Base-by-base conservation (phyloP, 2,797 vertebrate species). In the Poecilia wingei region DNA sequence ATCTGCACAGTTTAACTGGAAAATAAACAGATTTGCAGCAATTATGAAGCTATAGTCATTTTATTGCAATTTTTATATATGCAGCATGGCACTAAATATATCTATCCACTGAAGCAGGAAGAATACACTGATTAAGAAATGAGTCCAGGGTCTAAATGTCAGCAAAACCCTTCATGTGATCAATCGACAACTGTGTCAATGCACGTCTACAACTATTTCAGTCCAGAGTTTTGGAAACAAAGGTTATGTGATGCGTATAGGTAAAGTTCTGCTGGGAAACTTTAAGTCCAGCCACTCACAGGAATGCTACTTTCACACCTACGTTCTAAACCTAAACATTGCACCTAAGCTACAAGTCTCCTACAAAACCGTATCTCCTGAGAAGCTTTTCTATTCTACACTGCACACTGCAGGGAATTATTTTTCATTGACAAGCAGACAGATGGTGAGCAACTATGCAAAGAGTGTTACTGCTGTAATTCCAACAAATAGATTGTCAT, bases 271-370 rank as follows among this genome's bases (percentile, higher is more conserved):
- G 41, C 20, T 41, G 36, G 36, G 64, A 41, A 68, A 68, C 20
- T 3, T 68, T 12, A 16, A 33, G 18, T 68, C 64, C 64, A 68
- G 20, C 10, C 41, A 69, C 66, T 13, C 66, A 69, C 41, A n/a
- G 22, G 41, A 28, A 45, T 69, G 66, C 12, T n/a, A 69, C 25
- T 69, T 69, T 69, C 10, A 69, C 66, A 69, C 41, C 16, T 69
- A 3, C 66, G 2, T 69, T 39, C 66, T 13, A 45, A 43, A 69
- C 25, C 66, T 69, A 69, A 69, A 69, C 66, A 69, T 69, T 69
- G 41, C 66, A 69, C 66, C 66, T 68, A 68, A 25, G 8, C 64
- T 68, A 41, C 64, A 68, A 6, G 3, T n/a, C 5, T 68, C 39
- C 10, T 14, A 22, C 16, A n/a, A 45, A 69, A 13, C 4, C 12